These are phyloP conservation scores for Eupithecia exiguata DNA, from an alignment of 2,888 invertebrate genomes.

Conservation along the genomic window DNA sequence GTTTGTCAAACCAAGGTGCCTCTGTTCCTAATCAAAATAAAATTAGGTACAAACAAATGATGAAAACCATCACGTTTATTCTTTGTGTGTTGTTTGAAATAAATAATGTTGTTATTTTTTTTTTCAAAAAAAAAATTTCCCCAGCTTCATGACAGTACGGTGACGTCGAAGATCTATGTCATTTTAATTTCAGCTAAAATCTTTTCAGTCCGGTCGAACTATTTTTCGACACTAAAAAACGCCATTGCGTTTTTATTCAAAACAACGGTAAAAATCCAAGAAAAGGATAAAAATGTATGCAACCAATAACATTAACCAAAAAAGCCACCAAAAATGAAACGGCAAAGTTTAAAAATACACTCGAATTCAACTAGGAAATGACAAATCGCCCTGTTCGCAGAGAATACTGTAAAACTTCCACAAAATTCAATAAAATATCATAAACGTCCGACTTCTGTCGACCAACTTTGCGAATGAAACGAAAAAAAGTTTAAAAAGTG, in stretches of 20 bases:
- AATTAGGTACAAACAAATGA: too few relatives aligned
- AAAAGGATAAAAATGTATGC: background rate
- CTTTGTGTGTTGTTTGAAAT: too few relatives aligned
- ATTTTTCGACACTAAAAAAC: too few relatives aligned
- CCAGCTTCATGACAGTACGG: too few relatives aligned
- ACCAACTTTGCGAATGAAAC: conserved; percentile 28
- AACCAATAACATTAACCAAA: background rate
- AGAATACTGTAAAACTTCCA: conserved; percentile 36
- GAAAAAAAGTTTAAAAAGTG: conserved; percentile 22
- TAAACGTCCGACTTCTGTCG: conserved; percentile 28
- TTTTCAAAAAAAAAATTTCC: too few relatives aligned
- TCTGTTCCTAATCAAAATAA: too few relatives aligned
- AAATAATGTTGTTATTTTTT: too few relatives aligned
- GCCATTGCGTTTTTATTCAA: background rate
- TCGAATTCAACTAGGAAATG: conserved; percentile 4
- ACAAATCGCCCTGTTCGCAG: conserved; percentile 21
- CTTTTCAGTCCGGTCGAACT: too few relatives aligned
- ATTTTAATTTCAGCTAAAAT: too few relatives aligned
- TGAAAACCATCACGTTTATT: too few relatives aligned
- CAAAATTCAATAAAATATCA: conserved; percentile 38
- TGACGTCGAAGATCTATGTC: too few relatives aligned
- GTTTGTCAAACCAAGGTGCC: too few relatives aligned
- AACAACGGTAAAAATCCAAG: background rate
- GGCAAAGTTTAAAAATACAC: background rate
- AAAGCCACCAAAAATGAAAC: background rate